These are phyloP conservation scores for Corydoras sp. DNA, from an alignment of 2,113 vertebrate species.

Conservation along the genomic window DNA sequence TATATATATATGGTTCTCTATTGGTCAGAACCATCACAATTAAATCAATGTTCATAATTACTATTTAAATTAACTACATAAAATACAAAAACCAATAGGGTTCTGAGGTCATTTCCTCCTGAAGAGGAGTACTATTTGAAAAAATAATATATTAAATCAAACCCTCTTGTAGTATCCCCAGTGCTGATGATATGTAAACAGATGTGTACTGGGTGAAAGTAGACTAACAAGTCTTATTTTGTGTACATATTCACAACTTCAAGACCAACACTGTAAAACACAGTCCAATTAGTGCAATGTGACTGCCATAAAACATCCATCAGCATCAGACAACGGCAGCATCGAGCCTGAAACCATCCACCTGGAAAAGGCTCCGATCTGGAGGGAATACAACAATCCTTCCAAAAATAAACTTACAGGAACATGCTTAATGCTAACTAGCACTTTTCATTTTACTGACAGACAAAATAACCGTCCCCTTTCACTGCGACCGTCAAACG, in stretches of 20 bases:
- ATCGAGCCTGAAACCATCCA: conserved; percentile 1
- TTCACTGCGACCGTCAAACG: background rate
- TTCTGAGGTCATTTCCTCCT: too few species aligned
- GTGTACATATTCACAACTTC: conserved; percentile 12
- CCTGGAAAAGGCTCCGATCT: conserved; percentile 19
- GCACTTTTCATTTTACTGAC: background rate
- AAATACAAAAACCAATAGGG: too few species aligned
- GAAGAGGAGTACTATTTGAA: too few species aligned
- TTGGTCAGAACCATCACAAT: too few species aligned
- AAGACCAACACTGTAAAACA: conserved; percentile 15
- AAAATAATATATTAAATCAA: too few species aligned
- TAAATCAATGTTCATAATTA: too few species aligned
- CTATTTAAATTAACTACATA: too few species aligned
- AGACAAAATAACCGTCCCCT: background rate
- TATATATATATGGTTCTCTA: too few species aligned
- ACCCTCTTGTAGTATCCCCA: too few species aligned
- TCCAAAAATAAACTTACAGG: conserved; percentile 9
- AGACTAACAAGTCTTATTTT: too few species aligned
- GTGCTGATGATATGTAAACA: too few species aligned
- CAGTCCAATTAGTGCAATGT: conserved; percentile 32
- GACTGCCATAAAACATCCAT: conserved; percentile 29
- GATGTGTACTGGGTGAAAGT: too few species aligned
- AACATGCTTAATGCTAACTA: conserved; percentile 18
- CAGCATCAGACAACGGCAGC: conserved; percentile 22
- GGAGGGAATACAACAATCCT: background rate